A percentile compares a stretch with the other conserved stretches of the same genome.
Evolutionary conservation across 2,888 invertebrate species (phyloP).

Genomic region (Rhynchonema sp.): DNA sequence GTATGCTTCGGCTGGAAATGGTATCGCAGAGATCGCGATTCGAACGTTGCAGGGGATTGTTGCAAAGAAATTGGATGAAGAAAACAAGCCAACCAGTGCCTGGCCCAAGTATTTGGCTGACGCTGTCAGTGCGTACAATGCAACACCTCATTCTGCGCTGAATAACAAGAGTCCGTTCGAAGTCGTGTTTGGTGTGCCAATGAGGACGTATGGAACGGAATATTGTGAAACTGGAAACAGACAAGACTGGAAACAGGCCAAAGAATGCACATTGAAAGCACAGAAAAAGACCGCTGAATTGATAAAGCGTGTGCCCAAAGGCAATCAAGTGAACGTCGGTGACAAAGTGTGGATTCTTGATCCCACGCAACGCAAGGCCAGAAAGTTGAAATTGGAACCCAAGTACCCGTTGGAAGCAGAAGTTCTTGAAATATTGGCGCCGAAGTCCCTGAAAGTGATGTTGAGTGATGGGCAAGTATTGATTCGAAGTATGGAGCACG

Average conservation of each 20-base stretch:
- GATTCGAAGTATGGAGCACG: not conserved
- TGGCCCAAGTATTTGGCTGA: not conserved
- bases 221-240: not conserved
- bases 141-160: not conserved
- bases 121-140: not conserved
- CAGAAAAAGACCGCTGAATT: not conserved
- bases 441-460: not conserved
- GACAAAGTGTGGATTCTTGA: not conserved
- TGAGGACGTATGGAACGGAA: not conserved
- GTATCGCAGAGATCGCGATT: not conserved
- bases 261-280: not conserved
- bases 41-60: not conserved
- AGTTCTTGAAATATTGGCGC: not conserved
- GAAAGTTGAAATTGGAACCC: not conserved
- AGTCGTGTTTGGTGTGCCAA: not conserved
- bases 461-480: not conserved
- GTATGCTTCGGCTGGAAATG: not conserved
- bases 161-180: not conserved
- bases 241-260: not conserved
- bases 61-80: not conserved
- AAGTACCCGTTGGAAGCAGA: not conserved
- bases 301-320: not conserved
- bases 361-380: not conserved
- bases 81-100: not conserved
- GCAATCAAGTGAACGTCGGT: not conserved